Percentiles rank a stretch among this genome's conserved stretches.
Evolutionary conservation across 2,113 vertebrate species (phyloP).

Genomic region (Dunckerocampus dactyliophorus): DNA sequence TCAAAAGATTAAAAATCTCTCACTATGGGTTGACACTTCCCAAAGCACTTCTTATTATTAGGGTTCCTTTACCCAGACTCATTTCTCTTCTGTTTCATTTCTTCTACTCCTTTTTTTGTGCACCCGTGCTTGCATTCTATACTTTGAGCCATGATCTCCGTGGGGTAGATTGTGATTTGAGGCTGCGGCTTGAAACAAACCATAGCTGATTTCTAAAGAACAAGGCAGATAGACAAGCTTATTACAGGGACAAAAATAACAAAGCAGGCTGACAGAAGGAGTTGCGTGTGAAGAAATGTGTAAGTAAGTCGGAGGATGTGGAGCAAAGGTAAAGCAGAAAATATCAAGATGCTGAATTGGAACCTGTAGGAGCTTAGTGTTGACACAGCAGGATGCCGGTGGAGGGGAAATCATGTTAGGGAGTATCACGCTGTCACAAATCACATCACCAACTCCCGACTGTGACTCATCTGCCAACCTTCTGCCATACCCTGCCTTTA

Average conservation of each 20-base stretch:
- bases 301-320: slow-evolving; percentile 6
- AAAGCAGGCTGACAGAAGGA: slow-evolving; percentile 11
- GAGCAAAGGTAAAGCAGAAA: slow-evolving; percentile 34
- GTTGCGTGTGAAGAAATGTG: slow-evolving; percentile 28
- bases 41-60: too few relatives aligned
- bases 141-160: slow-evolving; percentile 2
- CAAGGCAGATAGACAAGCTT: slow-evolving; percentile 9
- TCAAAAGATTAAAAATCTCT: slow-evolving; percentile 45
- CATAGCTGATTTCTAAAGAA: background rate
- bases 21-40: too few relatives aligned
- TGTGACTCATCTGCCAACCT: slow-evolving; percentile 55
- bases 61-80: too few relatives aligned
- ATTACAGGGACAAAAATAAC: slow-evolving; percentile 17
- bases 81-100: slow-evolving; percentile 16
- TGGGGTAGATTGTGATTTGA: slow-evolving; percentile 20
- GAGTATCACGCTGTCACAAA: slow-evolving; percentile 55
- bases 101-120: slow-evolving; percentile 9
- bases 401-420: slow-evolving; percentile 44
- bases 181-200: slow-evolving; percentile 7
- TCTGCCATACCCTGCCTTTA: slow-evolving; percentile 34
- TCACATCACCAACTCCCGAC: slow-evolving; percentile 53
- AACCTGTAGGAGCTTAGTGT: slow-evolving; percentile 43
- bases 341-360: slow-evolving; percentile 33
- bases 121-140: slow-evolving; percentile 1
- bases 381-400: slow-evolving; percentile 34